Evolutionary conservation across 53 echinoderm and acorn worm species (phyloP).

Genomic region (Temnopleurus reevesii): DNA sequence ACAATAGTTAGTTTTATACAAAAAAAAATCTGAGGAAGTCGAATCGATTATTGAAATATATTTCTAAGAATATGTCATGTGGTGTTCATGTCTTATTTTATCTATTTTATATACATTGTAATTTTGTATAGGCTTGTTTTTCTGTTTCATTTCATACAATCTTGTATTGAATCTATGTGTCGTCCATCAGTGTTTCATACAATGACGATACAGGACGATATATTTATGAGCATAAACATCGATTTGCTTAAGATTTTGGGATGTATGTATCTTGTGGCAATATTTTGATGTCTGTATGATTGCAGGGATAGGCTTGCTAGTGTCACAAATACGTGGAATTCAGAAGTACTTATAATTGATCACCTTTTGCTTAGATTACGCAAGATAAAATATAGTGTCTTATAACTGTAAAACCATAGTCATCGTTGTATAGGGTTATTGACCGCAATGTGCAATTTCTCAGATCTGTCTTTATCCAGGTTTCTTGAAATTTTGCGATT

Average conservation of each 20-base stretch:
- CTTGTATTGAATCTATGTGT: not conserved
- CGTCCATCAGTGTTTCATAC: not conserved
- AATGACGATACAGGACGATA: not conserved
- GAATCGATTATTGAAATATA: slow-evolving; percentile 8
- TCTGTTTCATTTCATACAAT: not conserved
- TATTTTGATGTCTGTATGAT: not conserved
- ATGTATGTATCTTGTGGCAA: not conserved
- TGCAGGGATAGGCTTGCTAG: not conserved
- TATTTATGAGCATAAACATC: not conserved
- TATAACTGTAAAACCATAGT: not conserved
- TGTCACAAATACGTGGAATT: slow-evolving; percentile 2
- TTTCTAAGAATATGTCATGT: slow-evolving; percentile 11
- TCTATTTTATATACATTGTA: not conserved
- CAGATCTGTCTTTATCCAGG: not conserved
- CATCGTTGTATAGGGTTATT: not conserved
- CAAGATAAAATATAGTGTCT: not conserved
- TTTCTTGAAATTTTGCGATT: too few relatives aligned
- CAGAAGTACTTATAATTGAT: not conserved
- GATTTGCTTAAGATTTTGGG: not conserved
- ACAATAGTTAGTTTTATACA: slow-evolving; percentile 2
- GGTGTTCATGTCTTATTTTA: not conserved
- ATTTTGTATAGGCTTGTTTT: not conserved
- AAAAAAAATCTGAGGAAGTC: not conserved
- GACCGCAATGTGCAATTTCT: not conserved
- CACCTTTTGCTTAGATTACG: not conserved